phyloP scores from a whole-genome alignment of 2,113 vertebrate genomes.

The Galeopterus variegatus region DNA sequence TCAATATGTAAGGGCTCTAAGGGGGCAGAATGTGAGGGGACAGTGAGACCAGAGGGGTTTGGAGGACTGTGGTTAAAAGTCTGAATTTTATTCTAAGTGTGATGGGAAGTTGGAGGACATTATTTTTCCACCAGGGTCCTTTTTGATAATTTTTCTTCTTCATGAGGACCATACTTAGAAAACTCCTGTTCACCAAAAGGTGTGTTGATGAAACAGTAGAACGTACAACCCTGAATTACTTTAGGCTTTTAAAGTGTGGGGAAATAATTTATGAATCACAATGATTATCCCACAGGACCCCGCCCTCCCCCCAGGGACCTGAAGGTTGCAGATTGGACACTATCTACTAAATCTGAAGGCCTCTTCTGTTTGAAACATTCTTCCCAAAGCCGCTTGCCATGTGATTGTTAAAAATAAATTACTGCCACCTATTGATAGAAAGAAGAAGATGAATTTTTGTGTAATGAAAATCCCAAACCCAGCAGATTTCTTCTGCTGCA shows the following conservation, averaged over 20 bases:
- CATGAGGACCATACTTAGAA: not conserved
- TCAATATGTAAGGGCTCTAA: not conserved
- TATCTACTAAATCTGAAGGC: not conserved
- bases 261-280: not conserved
- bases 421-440: constrained; percentile 36
- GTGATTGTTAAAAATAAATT: not conserved
- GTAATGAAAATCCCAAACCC: too few species aligned
- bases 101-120: not conserved
- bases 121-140: not conserved
- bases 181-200: not conserved
- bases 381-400: not conserved
- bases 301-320: not conserved
- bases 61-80: not conserved
- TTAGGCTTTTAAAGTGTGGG: constrained; percentile 7
- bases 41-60: not conserved
- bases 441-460: not conserved
- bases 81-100: constrained; percentile 23
- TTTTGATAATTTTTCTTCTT: constrained; percentile 57
- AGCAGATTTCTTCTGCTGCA: not conserved
- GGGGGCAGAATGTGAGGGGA: not conserved
- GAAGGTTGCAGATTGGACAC: not conserved
- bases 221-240: not conserved
- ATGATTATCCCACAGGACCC: not conserved
- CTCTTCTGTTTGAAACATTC: not conserved
- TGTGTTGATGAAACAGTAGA: not conserved